A percentile compares a stretch with the other conserved stretches of the same genome.
Evolutionary conservation across 1,140 invertebrate species (phyloP).

Genomic region (Aradophagus sp.): DNA sequence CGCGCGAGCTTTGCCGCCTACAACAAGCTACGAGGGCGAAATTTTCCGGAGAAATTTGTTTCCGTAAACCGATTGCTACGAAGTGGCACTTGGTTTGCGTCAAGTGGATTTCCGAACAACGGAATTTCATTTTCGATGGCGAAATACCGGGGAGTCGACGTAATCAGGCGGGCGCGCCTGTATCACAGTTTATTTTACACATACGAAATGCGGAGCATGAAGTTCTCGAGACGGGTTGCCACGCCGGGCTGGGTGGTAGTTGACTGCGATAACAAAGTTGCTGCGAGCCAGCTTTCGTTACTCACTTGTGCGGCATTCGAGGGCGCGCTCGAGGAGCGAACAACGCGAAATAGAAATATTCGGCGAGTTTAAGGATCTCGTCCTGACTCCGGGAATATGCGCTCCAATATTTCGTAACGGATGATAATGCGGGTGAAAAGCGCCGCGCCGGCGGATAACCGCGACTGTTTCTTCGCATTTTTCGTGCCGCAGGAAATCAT

Average conservation of each 20-base stretch:
- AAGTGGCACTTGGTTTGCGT: conserved; percentile 38
- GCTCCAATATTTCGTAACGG: conserved; percentile 4
- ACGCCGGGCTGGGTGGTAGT: conserved; percentile 26
- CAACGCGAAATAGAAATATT: conserved; percentile 52
- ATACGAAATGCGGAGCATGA: conserved; percentile 48
- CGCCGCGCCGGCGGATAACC: no score
- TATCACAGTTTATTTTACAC: conserved; percentile 49
- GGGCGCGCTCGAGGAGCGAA: conserved; percentile 22
- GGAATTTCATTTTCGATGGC: conserved; percentile 52
- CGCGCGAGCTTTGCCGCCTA: no score
- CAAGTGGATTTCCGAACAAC: conserved; percentile 51
- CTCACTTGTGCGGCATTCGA: conserved; percentile 44
- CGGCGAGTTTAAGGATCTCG: conserved; percentile 28
- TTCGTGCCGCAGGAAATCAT: no score
- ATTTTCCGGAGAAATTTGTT: conserved; percentile 36
- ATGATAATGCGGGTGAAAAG: conserved; percentile 12
- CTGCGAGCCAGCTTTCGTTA: conserved; percentile 52
- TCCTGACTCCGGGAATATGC: neutral
- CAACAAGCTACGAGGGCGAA: neutral
- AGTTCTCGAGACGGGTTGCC: conserved; percentile 33
- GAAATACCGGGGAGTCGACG: conserved; percentile 40
- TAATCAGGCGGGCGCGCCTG: conserved; percentile 36
- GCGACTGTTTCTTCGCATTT: no score
- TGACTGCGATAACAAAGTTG: conserved; percentile 56
- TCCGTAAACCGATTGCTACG: conserved; percentile 25